phyloP scores from a whole-genome alignment of 2,888 invertebrate genomes.

The Apamea sordens region DNA sequence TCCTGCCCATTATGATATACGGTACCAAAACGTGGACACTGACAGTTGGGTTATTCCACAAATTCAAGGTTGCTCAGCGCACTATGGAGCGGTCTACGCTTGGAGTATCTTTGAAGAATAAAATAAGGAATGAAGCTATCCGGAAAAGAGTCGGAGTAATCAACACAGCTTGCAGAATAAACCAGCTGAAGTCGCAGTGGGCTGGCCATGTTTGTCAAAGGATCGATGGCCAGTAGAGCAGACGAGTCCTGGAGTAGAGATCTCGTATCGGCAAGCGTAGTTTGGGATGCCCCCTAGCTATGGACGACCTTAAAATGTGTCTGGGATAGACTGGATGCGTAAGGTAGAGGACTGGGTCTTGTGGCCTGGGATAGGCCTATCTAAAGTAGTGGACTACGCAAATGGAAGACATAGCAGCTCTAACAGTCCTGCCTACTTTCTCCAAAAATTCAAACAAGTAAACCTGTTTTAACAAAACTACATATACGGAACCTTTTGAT shows the following conservation, averaged over 20 bases:
- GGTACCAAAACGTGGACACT: too few relatives aligned
- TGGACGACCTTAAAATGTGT: background rate
- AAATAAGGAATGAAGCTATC: too few relatives aligned
- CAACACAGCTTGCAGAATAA: background rate
- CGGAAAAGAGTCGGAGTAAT: background rate
- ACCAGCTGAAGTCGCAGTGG: background rate
- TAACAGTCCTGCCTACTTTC: background rate
- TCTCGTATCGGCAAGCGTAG: background rate
- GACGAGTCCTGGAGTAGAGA: background rate
- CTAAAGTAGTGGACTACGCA: too few relatives aligned
- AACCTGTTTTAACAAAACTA: background rate
- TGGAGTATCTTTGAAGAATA: too few relatives aligned
- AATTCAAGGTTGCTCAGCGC: too few relatives aligned
- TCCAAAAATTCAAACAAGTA: background rate
- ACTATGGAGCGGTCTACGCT: too few relatives aligned
- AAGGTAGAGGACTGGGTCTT: background rate
- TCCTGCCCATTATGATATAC: too few relatives aligned
- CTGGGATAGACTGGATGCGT: background rate
- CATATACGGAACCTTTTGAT: conserved; percentile 58
- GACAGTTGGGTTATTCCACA: too few relatives aligned
- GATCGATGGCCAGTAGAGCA: background rate
- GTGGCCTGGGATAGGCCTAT: background rate
- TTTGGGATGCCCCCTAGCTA: too few relatives aligned
- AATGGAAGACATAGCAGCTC: background rate
- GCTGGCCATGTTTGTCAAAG: background rate